phyloP scores from a whole-genome alignment of 1,140 invertebrate genomes.

The Armadillidium nasatum region DNA sequence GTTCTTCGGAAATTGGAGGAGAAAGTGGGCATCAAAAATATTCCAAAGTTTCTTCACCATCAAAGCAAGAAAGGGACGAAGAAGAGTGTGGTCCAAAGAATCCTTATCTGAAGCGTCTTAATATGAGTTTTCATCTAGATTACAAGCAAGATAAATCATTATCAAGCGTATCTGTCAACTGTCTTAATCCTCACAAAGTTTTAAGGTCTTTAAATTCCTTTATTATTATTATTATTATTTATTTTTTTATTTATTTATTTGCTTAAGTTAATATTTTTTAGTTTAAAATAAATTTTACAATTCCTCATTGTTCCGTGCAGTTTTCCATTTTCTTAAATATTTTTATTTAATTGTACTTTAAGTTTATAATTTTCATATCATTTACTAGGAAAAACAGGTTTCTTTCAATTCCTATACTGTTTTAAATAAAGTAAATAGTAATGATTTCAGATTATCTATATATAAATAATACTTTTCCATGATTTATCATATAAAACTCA shows the following conservation, averaged over 20 bases:
- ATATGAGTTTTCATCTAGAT: slow-evolving; percentile 65
- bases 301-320: no score
- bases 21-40: neutral
- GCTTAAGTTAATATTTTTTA: neutral
- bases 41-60: neutral
- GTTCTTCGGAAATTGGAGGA: neutral
- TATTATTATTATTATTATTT: no score
- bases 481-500: neutral
- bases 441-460: no score
- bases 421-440: no score
- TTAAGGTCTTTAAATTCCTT: slow-evolving; percentile 43
- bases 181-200: slow-evolving; percentile 47
- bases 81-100: slow-evolving; percentile 20
- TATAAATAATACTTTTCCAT: neutral
- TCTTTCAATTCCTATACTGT: no score
- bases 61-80: slow-evolving; percentile 1
- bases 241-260: neutral
- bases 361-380: no score
- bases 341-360: no score
- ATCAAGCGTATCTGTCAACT: slow-evolving; percentile 48
- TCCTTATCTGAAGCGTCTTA: slow-evolving; percentile 51
- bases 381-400: no score
- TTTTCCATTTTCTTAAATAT: no score
- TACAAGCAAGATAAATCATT: slow-evolving; percentile 71
- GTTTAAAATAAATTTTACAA: no score